phyloP scores from a whole-genome alignment of 2,797 vertebrate species.

The Crocodylus rhombifer region DNA sequence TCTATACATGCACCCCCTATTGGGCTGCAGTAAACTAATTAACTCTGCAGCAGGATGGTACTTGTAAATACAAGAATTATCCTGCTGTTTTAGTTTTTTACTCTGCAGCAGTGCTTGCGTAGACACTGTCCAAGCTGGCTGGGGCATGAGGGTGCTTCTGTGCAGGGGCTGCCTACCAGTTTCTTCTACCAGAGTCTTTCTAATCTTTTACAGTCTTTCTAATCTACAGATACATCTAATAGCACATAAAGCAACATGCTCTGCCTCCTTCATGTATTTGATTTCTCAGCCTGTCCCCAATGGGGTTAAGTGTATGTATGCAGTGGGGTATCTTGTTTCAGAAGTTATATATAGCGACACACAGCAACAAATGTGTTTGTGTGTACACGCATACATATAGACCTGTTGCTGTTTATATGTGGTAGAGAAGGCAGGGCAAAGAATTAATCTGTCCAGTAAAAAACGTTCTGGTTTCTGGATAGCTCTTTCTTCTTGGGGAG shows the following conservation, averaged over 20 bases:
- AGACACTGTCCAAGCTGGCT: no score
- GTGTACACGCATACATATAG: not conserved
- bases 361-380: no score
- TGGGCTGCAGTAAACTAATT: no score
- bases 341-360: not conserved
- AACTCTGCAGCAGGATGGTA: no score
- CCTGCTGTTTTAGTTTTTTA: no score
- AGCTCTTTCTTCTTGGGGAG: not conserved
- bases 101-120: no score
- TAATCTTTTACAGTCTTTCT: no score
- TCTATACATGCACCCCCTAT: no score
- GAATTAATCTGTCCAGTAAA: not conserved
- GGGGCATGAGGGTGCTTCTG: no score
- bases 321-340: not conserved
- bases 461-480: not conserved
- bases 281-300: not conserved
- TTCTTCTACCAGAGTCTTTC: no score
- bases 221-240: not conserved
- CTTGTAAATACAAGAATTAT: no score
- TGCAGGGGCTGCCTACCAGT: no score
- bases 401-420: not conserved
- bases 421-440: not conserved
- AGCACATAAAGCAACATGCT: not conserved
- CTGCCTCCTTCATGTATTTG: not conserved
- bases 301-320: not conserved